phyloP scores from a whole-genome alignment of 2,797 vertebrate genomes.

The Anabacerthia variegaticeps region DNA sequence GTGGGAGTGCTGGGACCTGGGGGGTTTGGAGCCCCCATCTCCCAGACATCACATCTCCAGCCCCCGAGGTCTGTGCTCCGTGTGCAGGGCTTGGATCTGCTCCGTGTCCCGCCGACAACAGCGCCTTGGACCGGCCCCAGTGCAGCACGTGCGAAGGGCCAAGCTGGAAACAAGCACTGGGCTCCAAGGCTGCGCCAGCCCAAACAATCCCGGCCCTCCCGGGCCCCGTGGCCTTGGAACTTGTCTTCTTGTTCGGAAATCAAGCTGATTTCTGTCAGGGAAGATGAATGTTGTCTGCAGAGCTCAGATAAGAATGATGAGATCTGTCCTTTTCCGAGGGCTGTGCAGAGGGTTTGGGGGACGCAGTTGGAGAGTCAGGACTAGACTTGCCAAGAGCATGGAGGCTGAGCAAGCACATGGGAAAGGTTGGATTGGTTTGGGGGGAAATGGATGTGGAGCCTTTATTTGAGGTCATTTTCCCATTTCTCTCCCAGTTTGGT shows the following conservation, averaged over 20 bases:
- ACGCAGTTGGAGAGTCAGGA: background rate
- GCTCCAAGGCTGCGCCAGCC: background rate
- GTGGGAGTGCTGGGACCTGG: background rate
- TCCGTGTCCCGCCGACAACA: fast-evolving
- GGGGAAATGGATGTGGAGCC: background rate
- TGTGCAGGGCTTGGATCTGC: background rate
- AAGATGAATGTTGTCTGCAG: conserved; percentile 15
- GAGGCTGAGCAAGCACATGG: background rate
- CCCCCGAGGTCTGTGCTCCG: fast-evolving
- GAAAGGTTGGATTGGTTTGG: background rate
- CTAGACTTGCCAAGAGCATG: background rate
- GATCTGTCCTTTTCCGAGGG: background rate
- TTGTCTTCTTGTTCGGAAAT: background rate
- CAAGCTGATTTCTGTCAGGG: conserved; percentile 4
- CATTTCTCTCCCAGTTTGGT: fast-evolving
- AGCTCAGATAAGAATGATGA: conserved; percentile 5
- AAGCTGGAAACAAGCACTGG: background rate
- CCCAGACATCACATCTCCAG: background rate
- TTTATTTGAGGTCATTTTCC: background rate
- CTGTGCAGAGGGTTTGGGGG: background rate
- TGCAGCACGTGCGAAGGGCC: background rate
- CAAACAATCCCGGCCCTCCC: background rate
- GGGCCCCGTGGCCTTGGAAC: background rate
- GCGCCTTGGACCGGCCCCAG: fast-evolving
- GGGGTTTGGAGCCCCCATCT: background rate